phyloP scores from a whole-genome alignment of 2,888 invertebrate species.

The Platerodrilus igneus region DNA sequence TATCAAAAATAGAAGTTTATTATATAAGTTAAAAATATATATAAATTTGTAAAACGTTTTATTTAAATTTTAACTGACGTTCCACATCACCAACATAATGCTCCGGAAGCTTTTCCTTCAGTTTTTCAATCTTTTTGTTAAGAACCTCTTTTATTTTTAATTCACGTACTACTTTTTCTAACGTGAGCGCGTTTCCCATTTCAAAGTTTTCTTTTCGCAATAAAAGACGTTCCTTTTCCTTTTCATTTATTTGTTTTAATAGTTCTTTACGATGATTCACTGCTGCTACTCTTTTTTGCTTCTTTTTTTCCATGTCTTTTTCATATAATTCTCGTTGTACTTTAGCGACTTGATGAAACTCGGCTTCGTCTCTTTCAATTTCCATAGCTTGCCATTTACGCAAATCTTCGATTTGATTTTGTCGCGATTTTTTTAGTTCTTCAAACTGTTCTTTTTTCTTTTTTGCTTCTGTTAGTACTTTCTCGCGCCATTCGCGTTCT shows the following conservation, averaged over 20 bases:
- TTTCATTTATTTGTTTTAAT: constrained; percentile 66
- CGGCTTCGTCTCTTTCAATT: constrained; percentile 56
- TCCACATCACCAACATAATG: constrained; percentile 41
- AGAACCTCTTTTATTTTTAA: constrained; percentile 50
- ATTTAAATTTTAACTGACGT: constrained; percentile 28
- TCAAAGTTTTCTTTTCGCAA: constrained; percentile 59
- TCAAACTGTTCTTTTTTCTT: constrained; percentile 54
- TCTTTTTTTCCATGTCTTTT: constrained; percentile 45
- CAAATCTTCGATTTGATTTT: constrained; percentile 50
- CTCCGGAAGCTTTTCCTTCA: constrained; percentile 46
- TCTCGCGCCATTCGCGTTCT: constrained; percentile 64
- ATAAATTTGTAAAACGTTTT: no score
- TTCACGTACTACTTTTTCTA: constrained; percentile 57
- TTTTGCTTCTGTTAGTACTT: constrained; percentile 59
- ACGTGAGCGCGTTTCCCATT: constrained; percentile 60
- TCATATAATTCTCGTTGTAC: constrained; percentile 46
- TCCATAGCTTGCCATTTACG: constrained; percentile 62
- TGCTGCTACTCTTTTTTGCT: constrained; percentile 45
- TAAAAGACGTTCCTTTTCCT: constrained; percentile 61
- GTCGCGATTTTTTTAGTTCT: constrained; percentile 47
- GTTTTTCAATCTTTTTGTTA: constrained; percentile 54
- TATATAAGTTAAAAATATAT: no score
- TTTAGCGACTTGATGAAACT: constrained; percentile 47
- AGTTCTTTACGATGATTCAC: constrained; percentile 59
- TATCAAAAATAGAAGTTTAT: no score